Conservation (phyloP, 2,888 invertebrate species). For the Drosophila acutilabella region DNA sequence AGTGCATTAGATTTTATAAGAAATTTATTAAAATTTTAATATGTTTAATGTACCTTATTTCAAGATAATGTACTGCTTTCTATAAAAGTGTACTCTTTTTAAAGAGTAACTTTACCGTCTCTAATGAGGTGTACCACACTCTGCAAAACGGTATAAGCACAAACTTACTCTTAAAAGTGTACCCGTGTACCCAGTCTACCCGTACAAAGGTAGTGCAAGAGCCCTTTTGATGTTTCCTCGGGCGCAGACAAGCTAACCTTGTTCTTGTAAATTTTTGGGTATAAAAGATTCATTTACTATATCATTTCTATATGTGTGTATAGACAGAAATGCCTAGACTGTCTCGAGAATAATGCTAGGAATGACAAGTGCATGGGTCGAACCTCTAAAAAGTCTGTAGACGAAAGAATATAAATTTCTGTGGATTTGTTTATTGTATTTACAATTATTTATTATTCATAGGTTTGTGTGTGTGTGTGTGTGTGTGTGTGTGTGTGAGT, state of each 20-base stretch:
- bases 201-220: background rate
- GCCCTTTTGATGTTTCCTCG: background rate
- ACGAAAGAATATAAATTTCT: background rate
- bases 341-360: background rate
- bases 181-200: background rate
- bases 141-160: background rate
- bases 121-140: background rate
- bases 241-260: background rate
- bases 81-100: background rate
- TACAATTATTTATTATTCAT: slow-evolving; percentile 31
- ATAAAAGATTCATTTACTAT: background rate
- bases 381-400: slow-evolving; percentile 2
- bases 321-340: background rate
- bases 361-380: slow-evolving; percentile 9
- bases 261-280: background rate
- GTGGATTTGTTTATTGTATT: slow-evolving; percentile 35
- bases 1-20: background rate
- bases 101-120: background rate
- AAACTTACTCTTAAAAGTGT: no score
- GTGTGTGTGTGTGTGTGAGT: background rate
- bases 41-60: no score
- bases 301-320: background rate
- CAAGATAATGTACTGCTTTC: background rate
- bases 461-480: background rate
- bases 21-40: no score